Evolutionary conservation across 2,888 invertebrate genomes (phyloP), one percentile per base, ranked within the genome.

Genomic region (Stegophylla sp.): DNA sequence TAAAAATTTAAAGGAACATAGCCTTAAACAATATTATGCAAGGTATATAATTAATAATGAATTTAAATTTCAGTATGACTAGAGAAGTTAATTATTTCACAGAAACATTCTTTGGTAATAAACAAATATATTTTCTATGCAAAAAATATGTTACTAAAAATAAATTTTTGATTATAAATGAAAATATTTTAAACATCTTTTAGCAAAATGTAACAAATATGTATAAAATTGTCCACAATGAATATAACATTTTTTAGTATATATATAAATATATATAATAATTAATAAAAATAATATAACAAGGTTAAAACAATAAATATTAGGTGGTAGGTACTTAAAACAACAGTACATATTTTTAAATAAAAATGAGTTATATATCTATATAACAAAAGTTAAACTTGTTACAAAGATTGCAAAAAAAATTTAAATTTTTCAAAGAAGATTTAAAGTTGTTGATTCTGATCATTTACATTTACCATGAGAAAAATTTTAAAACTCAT

Each of bases 101-200:
- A 64, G 51, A 53, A 64, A 41, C 5, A 64, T 75, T 75, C 53
- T 64, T 75, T 64, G 64, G 64, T 64, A 53, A 26, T 51, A 28
- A 10, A 23, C 15, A 17, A 10, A 9, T 20, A 0, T 3, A 56
- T 1, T 34, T 41, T 41, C 5, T 15, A 56, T 53, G 20, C 34
- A 41, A 72, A 41, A 66, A 66, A 0, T n/a, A n/a, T n/a, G 3
- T 15, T 43, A 2, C 23, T 34, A 34, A 34, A 34, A 23, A 51
- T 51, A n/a, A 20, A 9, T 51, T 20, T 34, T 34, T 53, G 20
- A 53, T 71, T 53, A 71, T 5, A 41, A 15, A 34, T 41, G 13
- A 53, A 73, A 20, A 73, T 26, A 59, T n/a, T 23, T 12, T 28
- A 51, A 69, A 69, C 34, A 5, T 67, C 3, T n/a, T n/a, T 10